Percentiles rank a stretch among this genome's conserved stretches.
Evolutionary conservation across 2,113 vertebrate species (phyloP).

Genomic region (Theropithecus gelada): DNA sequence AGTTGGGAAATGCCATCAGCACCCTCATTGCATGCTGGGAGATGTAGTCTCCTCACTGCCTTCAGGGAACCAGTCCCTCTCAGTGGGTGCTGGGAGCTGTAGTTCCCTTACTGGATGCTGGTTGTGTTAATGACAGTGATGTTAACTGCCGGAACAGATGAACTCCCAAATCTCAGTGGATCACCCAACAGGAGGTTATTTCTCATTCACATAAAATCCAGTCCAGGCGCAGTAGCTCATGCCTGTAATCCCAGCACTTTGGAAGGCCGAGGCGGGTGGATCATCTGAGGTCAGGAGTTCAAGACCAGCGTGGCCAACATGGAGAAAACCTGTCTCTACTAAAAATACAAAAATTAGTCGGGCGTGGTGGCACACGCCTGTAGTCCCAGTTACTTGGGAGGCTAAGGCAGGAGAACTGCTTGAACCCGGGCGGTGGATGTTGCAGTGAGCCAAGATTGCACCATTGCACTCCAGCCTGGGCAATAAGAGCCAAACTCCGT

Average conservation of each 20-base stretch:
- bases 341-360: neutral
- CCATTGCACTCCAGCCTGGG: neutral
- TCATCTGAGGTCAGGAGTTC: neutral
- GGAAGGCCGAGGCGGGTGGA: neutral
- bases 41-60: neutral
- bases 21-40: neutral
- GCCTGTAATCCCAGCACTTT: neutral
- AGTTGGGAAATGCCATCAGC: neutral
- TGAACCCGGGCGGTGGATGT: neutral
- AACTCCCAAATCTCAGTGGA: neutral
- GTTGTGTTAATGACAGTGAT: neutral
- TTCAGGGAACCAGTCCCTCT: neutral
- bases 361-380: fast-evolving
- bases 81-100: constrained; percentile 4
- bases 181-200: neutral
- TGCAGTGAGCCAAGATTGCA: neutral
- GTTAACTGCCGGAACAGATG: neutral
- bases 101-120: neutral
- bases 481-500: neutral
- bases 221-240: neutral
- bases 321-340: neutral
- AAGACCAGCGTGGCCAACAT: neutral
- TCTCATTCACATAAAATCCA: neutral
- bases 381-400: neutral
- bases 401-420: neutral